phyloP scores from a whole-genome alignment of 2,797 vertebrate genomes.

The Remorina albescens region DNA sequence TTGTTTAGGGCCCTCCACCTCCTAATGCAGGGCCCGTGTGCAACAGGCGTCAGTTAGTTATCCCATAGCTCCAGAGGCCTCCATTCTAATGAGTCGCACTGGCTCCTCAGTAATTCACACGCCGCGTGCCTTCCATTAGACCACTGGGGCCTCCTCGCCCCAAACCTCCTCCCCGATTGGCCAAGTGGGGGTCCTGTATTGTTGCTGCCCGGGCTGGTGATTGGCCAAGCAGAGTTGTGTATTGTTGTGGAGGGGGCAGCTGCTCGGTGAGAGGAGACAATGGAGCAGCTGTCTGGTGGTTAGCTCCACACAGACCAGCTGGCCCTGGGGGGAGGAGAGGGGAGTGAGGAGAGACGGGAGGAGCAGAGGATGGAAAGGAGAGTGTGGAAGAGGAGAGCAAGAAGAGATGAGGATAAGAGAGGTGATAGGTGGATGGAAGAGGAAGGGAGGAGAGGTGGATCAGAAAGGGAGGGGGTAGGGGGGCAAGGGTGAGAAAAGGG shows the following conservation, averaged over 20 bases:
- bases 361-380: conserved; percentile 65
- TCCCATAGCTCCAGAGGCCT: conserved; percentile 80
- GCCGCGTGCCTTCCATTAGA: conserved; percentile 98
- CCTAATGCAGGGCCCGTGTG: conserved; percentile 78
- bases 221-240: conserved; percentile 88
- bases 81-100: conserved; percentile 81
- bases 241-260: conserved; percentile 99
- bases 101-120: conserved; percentile 86
- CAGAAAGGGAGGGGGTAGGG: conserved; percentile 87
- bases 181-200: conserved; percentile 88
- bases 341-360: conserved; percentile 78
- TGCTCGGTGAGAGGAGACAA: conserved; percentile 99
- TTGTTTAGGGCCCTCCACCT: conserved; percentile 69
- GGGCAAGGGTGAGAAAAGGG: conserved; percentile 86
- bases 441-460: conserved; percentile 74
- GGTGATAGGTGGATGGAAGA: conserved; percentile 83
- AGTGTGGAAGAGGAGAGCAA: conserved; percentile 64
- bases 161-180: conserved; percentile 90
- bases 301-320: conserved; percentile 99
- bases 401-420: conserved; percentile 74
- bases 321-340: conserved; percentile 88
- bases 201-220: conserved; percentile 89
- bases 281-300: conserved; percentile 99
- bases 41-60: conserved; percentile 86
- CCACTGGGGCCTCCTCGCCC: conserved; percentile 88